phyloP scores from a whole-genome alignment of 2,888 invertebrate genomes.

The Andrena trimmerana region DNA sequence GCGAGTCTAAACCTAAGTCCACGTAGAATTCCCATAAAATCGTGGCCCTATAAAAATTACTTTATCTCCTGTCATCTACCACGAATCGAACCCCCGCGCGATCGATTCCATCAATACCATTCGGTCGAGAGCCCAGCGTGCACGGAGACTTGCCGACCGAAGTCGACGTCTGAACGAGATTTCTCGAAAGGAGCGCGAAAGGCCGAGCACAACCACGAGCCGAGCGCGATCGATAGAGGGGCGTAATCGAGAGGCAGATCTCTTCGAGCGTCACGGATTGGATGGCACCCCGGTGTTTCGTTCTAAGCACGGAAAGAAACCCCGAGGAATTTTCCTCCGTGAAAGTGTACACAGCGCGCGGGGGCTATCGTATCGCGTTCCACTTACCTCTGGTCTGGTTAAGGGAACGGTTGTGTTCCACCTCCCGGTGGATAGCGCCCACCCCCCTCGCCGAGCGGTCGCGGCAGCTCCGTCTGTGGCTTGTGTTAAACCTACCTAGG shows the following conservation, averaged over 20 bases:
- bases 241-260: conserved; percentile 25
- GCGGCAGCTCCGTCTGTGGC: conserved; percentile 16
- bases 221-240: conserved; percentile 12
- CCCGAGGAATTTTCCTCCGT: conserved; percentile 10
- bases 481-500: conserved; percentile 43
- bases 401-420: neutral
- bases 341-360: conserved; percentile 1
- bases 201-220: neutral
- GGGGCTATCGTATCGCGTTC: conserved; percentile 11
- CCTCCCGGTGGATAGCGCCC: conserved; percentile 1
- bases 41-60: neutral
- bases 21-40: neutral
- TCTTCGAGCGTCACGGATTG: conserved; percentile 4
- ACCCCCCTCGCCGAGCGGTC: conserved; percentile 9
- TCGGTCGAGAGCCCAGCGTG: neutral
- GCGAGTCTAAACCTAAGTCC: too few relatives aligned
- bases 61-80: neutral
- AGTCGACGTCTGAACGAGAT: neutral
- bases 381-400: conserved; percentile 13
- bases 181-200: neutral
- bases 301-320: conserved; percentile 8
- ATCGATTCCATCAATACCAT: neutral
- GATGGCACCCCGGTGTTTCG: conserved; percentile 21
- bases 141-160: neutral
- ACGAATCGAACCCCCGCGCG: neutral